Percentiles rank a stretch among this genome's conserved stretches.
These are phyloP conservation scores for Cyprinodon variegatus DNA, from an alignment of 2,113 vertebrate species.

Conservation along the genomic window DNA sequence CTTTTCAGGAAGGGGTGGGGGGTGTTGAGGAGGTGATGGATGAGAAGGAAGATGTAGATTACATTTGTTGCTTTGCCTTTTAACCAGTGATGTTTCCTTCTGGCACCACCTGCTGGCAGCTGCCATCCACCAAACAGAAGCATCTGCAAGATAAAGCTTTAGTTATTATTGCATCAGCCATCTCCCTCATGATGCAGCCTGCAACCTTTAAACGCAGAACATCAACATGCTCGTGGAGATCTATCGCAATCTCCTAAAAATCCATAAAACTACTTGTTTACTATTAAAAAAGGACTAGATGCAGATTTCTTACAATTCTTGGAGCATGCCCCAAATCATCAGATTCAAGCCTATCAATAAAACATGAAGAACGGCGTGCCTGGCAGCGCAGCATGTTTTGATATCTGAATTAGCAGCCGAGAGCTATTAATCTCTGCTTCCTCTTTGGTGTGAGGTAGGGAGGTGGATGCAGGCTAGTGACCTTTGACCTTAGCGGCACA, in stretches of 20 bases:
- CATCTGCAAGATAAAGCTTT: conserved; percentile 51
- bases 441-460: conserved; percentile 51
- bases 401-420: conserved; percentile 69
- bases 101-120: conserved; percentile 79
- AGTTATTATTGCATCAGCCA: conserved; percentile 81
- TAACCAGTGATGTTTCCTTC: conserved; percentile 64
- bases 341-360: conserved; percentile 67
- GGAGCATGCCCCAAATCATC: conserved; percentile 47
- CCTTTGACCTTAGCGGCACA: conserved; percentile 47
- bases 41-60: conserved; percentile 61
- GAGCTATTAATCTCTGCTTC: conserved; percentile 65
- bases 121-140: conserved; percentile 28
- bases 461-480: conserved; percentile 53
- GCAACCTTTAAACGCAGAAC: conserved; percentile 33
- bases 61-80: conserved; percentile 63
- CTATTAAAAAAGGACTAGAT: conserved; percentile 55
- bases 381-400: conserved; percentile 54
- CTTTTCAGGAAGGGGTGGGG: conserved; percentile 54
- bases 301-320: conserved; percentile 43
- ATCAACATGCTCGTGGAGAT: background rate
- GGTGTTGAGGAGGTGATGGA: background rate
- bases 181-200: conserved; percentile 59
- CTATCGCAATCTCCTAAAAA: background rate
- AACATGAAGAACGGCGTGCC: conserved; percentile 57
- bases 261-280: conserved; percentile 30